Evolutionary conservation across 2,113 vertebrate species (phyloP), one percentile per base, ranked within the genome.

Genomic region (Cheilinus undulatus): DNA sequence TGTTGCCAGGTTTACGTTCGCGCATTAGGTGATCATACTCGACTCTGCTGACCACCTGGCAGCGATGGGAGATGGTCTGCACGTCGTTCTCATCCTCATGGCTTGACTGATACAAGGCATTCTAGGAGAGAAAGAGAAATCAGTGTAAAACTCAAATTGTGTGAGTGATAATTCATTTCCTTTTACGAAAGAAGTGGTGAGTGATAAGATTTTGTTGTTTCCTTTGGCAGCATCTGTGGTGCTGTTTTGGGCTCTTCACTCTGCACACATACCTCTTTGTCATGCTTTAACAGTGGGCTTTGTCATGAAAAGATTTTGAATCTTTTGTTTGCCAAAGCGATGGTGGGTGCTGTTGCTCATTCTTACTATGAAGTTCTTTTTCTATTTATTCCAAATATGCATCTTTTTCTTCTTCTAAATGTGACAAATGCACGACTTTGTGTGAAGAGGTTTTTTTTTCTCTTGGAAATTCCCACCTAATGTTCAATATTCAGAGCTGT

Each of bases 61-160:
- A 99, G 92, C 97, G 96, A 88, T 99, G 97, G 73, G 97, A 98
- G 92, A 99, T 99, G 93, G 97, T 99, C 93, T 99, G 97, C 62
- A 99, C 97, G 3, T 99, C 97, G 3, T 99, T 99, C 88, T 99
- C 97, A 1, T 99, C 97, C 90, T 99, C 97, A 0, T 99, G 97
- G 85, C 95, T 97, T 0, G 97, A 98, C 93, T 99, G 97, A 93
- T 99, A 99, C 86, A 98, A 91, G 0, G 97, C 97, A 10, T 98
- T 96, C 97, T 99, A 34, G 32, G 89, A 52, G 49, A 57, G 22
- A 67, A 36, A 59, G 62, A 32, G 19, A 6, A 20, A 66, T 12
- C 0, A n/a, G 10, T 66, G 62, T 45, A 67, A 4, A 30, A 30
- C 7, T 30, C 4, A 30, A 30, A 30, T 30, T 30, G 4, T 5